Evolutionary conservation across 2,113 vertebrate genomes (phyloP).

Genomic region (Neoarius graeffei): DNA sequence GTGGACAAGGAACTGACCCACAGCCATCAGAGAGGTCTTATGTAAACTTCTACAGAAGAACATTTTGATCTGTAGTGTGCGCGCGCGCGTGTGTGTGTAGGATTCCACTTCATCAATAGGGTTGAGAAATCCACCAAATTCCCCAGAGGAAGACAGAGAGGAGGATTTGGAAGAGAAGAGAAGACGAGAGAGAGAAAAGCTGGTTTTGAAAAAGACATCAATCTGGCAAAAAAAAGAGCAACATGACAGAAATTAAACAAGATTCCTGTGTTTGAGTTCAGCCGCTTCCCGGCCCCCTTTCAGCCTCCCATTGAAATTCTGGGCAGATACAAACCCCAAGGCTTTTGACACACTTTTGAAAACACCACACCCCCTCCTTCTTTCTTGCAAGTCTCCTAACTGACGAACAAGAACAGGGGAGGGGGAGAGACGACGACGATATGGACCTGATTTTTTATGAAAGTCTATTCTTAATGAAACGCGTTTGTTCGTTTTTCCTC

Average conservation of each 20-base stretch:
- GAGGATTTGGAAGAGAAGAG: slow-evolving; percentile 49
- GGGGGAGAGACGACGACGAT: slow-evolving; percentile 43
- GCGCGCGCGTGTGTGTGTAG: neutral
- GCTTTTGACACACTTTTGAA: slow-evolving; percentile 90
- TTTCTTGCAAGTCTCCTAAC: slow-evolving; percentile 79
- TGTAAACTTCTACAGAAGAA: neutral
- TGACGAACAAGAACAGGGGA: slow-evolving; percentile 70
- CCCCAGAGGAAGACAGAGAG: neutral
- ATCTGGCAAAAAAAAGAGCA: slow-evolving; percentile 75
- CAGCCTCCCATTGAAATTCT: slow-evolving; percentile 85
- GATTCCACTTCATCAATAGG: slow-evolving; percentile 33
- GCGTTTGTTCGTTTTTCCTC: slow-evolving; percentile 44
- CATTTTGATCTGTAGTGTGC: slow-evolving; percentile 11
- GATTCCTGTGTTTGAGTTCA: slow-evolving; percentile 81
- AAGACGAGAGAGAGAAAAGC: slow-evolving; percentile 66
- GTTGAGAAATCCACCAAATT: slow-evolving; percentile 25
- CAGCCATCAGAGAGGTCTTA: neutral
- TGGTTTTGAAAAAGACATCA: slow-evolving; percentile 83
- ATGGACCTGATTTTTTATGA: slow-evolving; percentile 62
- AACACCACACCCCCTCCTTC: slow-evolving; percentile 80
- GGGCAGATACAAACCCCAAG: slow-evolving; percentile 85
- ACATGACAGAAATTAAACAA: slow-evolving; percentile 88
- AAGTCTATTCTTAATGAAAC: slow-evolving; percentile 59
- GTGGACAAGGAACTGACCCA: neutral
- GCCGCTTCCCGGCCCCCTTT: slow-evolving; percentile 81